phyloP scores from a whole-genome alignment of 2,797 vertebrate genomes.

The Falco cherrug region DNA sequence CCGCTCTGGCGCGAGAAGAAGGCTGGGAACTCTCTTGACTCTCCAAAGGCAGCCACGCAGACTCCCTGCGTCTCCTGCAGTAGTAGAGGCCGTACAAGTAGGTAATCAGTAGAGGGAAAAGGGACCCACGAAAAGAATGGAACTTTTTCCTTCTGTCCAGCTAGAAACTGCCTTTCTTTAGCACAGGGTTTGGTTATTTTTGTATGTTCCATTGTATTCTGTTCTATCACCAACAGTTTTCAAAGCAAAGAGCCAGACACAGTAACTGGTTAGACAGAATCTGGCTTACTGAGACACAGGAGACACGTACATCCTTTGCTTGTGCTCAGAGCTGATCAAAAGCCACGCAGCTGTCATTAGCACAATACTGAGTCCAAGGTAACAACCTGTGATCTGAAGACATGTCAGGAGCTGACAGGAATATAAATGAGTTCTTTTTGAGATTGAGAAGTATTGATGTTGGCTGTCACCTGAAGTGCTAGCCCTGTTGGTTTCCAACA shows the following conservation, averaged over 20 bases:
- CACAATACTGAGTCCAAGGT: not conserved
- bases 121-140: not conserved
- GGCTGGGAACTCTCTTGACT: slow-evolving; percentile 85
- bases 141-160: not conserved
- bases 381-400: not conserved
- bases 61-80: slow-evolving; percentile 90
- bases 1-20: slow-evolving; percentile 87
- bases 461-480: not conserved
- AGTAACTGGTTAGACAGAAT: not conserved
- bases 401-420: not conserved
- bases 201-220: not conserved
- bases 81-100: not conserved
- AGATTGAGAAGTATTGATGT: fast-evolving
- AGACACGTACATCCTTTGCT: not conserved
- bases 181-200: not conserved
- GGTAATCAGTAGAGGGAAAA: not conserved
- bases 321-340: not conserved
- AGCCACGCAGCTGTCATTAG: not conserved
- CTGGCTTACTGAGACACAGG: not conserved
- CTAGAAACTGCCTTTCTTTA: not conserved
- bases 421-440: not conserved
- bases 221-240: not conserved
- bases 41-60: slow-evolving; percentile 88
- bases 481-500: not conserved
- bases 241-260: not conserved